Evolutionary conservation across 2,797 vertebrate species (phyloP), one percentile per base, ranked within the genome.

Genomic region (Schizopygopsis malacanthus): DNA sequence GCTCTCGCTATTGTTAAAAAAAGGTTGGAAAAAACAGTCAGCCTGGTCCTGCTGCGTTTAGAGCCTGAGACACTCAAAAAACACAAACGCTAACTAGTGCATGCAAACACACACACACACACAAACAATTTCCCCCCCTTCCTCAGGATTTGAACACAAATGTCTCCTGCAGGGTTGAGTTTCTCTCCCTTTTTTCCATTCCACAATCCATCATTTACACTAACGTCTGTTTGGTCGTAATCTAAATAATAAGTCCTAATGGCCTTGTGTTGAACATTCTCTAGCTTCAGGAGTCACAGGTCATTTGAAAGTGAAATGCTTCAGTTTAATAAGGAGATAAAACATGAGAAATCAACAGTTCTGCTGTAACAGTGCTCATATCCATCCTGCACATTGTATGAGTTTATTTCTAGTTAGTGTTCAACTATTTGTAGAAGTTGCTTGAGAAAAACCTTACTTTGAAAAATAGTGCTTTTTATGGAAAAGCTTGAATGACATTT

Each of bases 41-140:
- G 20, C 52, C 6, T 67, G 79, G 45, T 83, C 70, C 70, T 61
- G 70, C 81, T 83, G 70, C 9, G 25, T 61, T 82, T 47, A 61
- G 41, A 73, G 52, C 37, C n/a, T 59, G 50, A 83, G 59, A 56
- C 61, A 67, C 79, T 37, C 39, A 22, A 79, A 16, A 28, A 50
- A 28, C 45, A n/a, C 63, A 69, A 52, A 69, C 3, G 39, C 39
- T 63, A n/a, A 47, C 59, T 20, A 65, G 13, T 33, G n/a, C 54
- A 52, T 15, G 4, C 18, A 50, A 20, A 41, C 18, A 69, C 37
- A 6, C 33, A 39, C 39, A 41, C 39, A 41, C 39, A 28, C 61
- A 71, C 70, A 72, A 3, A 45, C 41, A 4, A 47, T 47, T 47
- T 72, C 12, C 22, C 20, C 50, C 13, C 13, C 71, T 73, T 33